A percentile compares a stretch with the other conserved stretches of the same genome.
These are phyloP conservation scores for Microctonus aethiopoides DNA, from an alignment of 2,888 invertebrate genomes.

Conservation along the genomic window DNA sequence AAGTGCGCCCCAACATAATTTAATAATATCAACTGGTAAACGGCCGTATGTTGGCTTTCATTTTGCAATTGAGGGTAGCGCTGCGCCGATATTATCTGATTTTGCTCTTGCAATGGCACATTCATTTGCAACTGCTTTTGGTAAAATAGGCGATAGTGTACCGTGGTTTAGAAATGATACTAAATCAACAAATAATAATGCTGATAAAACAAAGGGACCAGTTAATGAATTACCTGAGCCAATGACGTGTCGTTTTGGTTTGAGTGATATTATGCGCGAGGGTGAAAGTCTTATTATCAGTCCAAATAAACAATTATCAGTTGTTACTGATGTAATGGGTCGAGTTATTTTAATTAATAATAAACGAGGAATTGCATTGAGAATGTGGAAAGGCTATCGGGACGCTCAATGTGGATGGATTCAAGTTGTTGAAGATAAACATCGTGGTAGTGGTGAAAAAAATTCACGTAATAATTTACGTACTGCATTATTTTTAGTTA, in stretches of 20 bases:
- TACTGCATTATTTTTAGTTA: constrained; percentile 85
- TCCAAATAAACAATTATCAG: constrained; percentile 83
- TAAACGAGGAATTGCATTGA: constrained; percentile 79
- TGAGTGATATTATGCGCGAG: constrained; percentile 82
- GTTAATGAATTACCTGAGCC: constrained; percentile 73
- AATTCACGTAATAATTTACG: constrained; percentile 60
- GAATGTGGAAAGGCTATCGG: constrained; percentile 95
- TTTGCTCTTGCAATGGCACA: constrained; percentile 93
- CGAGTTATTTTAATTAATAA: constrained; percentile 89
- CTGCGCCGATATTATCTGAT: constrained; percentile 85
- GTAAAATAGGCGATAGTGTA: constrained; percentile 67
- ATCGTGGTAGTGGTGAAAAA: constrained; percentile 43
- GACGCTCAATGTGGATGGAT: constrained; percentile 96
- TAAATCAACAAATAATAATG: constrained; percentile 43
- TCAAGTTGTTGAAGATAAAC: constrained; percentile 78
- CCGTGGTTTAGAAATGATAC: constrained; percentile 73
- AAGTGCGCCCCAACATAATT: constrained; percentile 80
- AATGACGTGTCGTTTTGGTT: constrained; percentile 82
- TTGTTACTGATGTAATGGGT: constrained; percentile 86
- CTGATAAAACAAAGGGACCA: constrained; percentile 56
- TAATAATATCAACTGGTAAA: constrained; percentile 82
- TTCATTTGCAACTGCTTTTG: constrained; percentile 80
- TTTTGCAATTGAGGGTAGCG: constrained; percentile 88
- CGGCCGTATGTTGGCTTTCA: constrained; percentile 91
- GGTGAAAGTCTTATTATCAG: constrained; percentile 82